A percentile compares a stretch with the other conserved stretches of the same genome.
Conservation (phyloP, 2,888 invertebrate genomes). For the Catocala nupta region DNA sequence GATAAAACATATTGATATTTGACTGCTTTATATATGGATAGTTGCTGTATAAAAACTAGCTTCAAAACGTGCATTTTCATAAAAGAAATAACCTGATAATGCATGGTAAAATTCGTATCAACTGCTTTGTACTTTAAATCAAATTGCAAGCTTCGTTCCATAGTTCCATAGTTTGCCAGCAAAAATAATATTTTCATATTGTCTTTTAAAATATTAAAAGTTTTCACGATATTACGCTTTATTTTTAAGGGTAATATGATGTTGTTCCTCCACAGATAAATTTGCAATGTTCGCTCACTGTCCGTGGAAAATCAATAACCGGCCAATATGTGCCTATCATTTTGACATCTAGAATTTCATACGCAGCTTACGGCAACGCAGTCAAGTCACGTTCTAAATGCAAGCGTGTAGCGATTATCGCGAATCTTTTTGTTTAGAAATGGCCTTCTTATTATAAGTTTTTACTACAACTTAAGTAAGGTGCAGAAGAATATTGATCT, state of each 20-base stretch:
- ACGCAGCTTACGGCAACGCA: conserved; percentile 59
- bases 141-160: background rate
- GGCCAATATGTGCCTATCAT: conserved; percentile 80
- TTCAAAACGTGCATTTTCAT: too few species aligned
- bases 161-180: background rate
- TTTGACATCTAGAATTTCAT: conserved; percentile 80
- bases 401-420: conserved; percentile 37
- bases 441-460: too few species aligned
- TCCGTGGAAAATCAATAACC: conserved; percentile 78
- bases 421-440: background rate
- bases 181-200: background rate
- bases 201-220: conserved; percentile 2
- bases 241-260: conserved; percentile 17
- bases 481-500: too few species aligned
- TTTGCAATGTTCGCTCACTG: conserved; percentile 59
- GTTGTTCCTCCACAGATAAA: conserved; percentile 40
- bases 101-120: background rate
- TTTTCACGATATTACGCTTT: background rate
- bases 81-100: too few species aligned
- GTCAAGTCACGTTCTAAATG: conserved; percentile 33
- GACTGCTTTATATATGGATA: too few species aligned
- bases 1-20: too few species aligned
- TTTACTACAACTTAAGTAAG: too few species aligned
- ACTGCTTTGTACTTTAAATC: background rate
- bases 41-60: too few species aligned